These are phyloP conservation scores for Archocentrus centrarchus DNA, from an alignment of 2,113 vertebrate genomes.

Conservation along the genomic window DNA sequence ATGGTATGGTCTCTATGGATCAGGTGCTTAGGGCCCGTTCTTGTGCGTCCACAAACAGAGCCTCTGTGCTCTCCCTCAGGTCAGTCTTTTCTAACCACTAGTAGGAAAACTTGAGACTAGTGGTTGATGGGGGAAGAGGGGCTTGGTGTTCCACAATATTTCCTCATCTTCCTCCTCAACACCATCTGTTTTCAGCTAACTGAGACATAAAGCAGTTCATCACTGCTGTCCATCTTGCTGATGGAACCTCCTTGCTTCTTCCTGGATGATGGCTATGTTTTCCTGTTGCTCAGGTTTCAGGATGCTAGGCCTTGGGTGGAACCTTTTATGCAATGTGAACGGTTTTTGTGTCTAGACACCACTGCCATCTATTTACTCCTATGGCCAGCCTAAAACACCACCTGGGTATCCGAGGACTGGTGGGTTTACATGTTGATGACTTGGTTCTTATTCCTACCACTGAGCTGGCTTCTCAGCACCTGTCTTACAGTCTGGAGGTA, in stretches of 20 bases:
- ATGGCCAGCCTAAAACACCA: neutral
- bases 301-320: neutral
- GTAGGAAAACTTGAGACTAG: neutral
- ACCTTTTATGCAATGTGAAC: neutral
- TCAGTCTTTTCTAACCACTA: too few relatives aligned
- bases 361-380: neutral
- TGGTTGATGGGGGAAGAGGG: neutral
- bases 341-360: neutral
- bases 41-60: neutral
- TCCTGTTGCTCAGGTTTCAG: neutral
- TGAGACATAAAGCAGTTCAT: neutral
- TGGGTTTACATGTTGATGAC: neutral
- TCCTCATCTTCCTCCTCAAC: neutral
- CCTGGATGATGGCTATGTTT: neutral
- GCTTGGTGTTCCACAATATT: neutral
- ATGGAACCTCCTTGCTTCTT: neutral
- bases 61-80: neutral
- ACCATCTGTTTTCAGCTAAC: neutral
- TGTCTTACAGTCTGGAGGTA: neutral
- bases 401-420: neutral
- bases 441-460: neutral
- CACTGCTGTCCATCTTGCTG: neutral
- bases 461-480: neutral
- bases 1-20: neutral
- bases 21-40: too few relatives aligned